Evolutionary conservation across 2,797 vertebrate species (phyloP).

Genomic region (Bovichtus variegatus): DNA sequence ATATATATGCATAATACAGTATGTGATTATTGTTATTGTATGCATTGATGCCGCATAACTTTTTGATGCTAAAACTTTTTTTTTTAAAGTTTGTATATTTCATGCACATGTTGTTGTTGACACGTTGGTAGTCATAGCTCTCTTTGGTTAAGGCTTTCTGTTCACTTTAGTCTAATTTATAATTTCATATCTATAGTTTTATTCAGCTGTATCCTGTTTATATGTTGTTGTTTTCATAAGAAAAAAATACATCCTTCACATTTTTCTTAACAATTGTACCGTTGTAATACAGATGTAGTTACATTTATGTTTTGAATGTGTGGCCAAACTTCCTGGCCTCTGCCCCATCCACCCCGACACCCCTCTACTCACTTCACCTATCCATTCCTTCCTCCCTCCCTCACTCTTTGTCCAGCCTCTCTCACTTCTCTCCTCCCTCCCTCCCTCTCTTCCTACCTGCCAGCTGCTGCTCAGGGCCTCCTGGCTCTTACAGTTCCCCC

Average conservation of each 20-base stretch:
- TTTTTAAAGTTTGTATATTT: neutral
- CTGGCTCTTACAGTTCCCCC: slow-evolving; percentile 66
- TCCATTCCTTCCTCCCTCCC: slow-evolving; percentile 4
- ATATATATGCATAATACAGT: too few relatives aligned
- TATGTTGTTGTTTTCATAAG: neutral
- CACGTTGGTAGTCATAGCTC: neutral
- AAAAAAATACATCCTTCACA: too few relatives aligned
- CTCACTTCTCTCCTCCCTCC: slow-evolving; percentile 56
- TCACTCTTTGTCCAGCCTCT: slow-evolving; percentile 42
- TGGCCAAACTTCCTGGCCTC: slow-evolving; percentile 6
- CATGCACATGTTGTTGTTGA: neutral
- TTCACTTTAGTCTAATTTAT: neutral
- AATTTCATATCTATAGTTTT: neutral
- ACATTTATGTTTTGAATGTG: neutral
- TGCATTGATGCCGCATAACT: neutral
- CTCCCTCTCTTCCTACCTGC: slow-evolving; percentile 76
- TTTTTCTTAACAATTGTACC: neutral
- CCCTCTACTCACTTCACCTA: slow-evolving; percentile 18
- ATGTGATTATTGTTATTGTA: neutral
- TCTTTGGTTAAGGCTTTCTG: neutral
- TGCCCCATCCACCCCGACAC: neutral
- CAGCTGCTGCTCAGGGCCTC: slow-evolving; percentile 81
- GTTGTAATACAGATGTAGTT: neutral
- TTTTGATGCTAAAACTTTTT: neutral
- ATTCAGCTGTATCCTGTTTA: neutral